Evolutionary conservation across 2,797 vertebrate species (phyloP), one percentile per base, ranked within the genome.

Genomic region (Pangasius macronema): DNA sequence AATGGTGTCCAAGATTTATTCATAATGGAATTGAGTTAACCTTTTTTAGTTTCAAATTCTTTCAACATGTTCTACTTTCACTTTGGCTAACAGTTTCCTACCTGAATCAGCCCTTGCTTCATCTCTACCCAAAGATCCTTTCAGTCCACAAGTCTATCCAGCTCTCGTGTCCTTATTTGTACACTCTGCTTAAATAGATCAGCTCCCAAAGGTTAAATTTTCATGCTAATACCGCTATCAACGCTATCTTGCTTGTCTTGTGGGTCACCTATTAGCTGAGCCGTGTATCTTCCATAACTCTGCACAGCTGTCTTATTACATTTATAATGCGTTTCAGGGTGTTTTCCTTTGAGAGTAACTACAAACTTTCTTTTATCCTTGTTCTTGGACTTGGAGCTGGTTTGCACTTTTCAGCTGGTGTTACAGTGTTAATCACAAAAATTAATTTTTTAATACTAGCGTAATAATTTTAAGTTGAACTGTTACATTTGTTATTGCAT

Each of bases 401-500:
- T 51, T 82, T 9, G 9, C 59, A 82, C 61, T 10, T 82, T 51
- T 65, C 16, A 49, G 42, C 8, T 81, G 77, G n/a, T 30, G 20
- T 81, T 65, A 82, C 14, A 65, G 27, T 49, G 61, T 18, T n/a
- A 1, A 46, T 82, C 7, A 30, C 27, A 82, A 82, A 63, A 63
- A 16, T 22, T 1, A 5, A 5, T 46, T 49, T 67, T 65, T 67
- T 14, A 51, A 67, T 65, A 82, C n/a, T 51, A 65, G 27, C 27
- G 0, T 20, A 82, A 82, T 82, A 30, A 33, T 67, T 63, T 63
- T 61, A n/a, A 82, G 9, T 18, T 65, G 24, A 65, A 65, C 4
- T 80, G 55, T 81, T 61, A 81, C 61, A 68, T 22, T 49, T 22
- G 42, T 67, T 83, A 82, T 67, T 51, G n/a, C 81, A 83, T 83